Evolutionary conservation across 2,113 vertebrate genomes (phyloP).

Genomic region (Oophaga pumilio): DNA sequence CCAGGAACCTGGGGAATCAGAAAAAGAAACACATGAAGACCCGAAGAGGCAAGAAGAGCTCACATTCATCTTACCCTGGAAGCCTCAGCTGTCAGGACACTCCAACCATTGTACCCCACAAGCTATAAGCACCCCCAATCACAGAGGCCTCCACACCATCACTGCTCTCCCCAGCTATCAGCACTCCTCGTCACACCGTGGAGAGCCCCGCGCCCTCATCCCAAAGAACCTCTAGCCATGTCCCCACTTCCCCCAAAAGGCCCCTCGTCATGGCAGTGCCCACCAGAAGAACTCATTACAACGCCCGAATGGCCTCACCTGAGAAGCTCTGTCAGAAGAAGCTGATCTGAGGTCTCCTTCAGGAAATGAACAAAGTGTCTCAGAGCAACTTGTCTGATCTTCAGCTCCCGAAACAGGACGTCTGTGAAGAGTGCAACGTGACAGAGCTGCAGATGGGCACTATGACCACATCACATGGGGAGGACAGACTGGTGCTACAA

Average conservation of each 20-base stretch:
- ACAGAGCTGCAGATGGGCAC: neutral
- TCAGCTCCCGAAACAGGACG: conserved; percentile 87
- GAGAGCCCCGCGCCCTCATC: neutral
- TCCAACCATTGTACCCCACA: too few species aligned
- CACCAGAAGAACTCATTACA: too few species aligned
- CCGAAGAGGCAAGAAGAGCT: neutral
- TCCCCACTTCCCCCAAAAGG: too few species aligned
- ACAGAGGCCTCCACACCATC: too few species aligned
- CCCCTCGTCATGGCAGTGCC: too few species aligned
- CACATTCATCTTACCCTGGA: neutral
- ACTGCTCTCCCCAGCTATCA: neutral
- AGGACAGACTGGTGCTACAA: neutral
- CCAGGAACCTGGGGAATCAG: conserved; percentile 75
- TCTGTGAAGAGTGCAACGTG: conserved; percentile 68
- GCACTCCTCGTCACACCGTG: neutral
- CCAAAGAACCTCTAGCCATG: too few species aligned
- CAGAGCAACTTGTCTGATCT: conserved; percentile 84
- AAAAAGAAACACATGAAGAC: neutral
- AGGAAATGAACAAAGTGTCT: conserved; percentile 90
- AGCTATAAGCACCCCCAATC: too few species aligned
- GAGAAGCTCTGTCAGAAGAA: conserved; percentile 85
- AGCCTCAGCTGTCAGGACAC: too few species aligned
- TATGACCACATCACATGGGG: too few species aligned
- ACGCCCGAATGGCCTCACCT: conserved; percentile 71
- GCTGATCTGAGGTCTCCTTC: conserved; percentile 84